phyloP scores from a whole-genome alignment of 1,140 invertebrate species.

The Panagrolaimus sp. region DNA sequence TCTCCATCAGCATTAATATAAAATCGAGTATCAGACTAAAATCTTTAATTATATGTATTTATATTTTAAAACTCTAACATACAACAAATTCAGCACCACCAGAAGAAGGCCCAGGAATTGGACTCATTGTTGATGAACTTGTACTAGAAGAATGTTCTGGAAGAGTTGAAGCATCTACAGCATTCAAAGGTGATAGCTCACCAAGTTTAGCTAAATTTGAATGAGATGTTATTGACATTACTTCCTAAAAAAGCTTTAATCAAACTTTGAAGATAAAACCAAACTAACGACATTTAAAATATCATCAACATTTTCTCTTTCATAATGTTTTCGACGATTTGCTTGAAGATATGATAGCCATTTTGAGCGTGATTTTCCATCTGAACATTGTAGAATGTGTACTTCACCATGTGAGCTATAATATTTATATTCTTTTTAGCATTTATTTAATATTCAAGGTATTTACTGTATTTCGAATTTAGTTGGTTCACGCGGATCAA shows the following conservation, averaged over 20 bases:
- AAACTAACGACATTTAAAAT: conserved; percentile 12
- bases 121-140: neutral
- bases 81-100: neutral
- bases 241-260: neutral
- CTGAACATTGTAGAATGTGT: conserved; percentile 27
- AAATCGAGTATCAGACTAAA: conserved; percentile 18
- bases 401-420: conserved; percentile 29
- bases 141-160: neutral
- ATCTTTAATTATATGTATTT: neutral
- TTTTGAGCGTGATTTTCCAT: conserved; percentile 23
- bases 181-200: conserved; percentile 13
- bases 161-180: conserved; percentile 2
- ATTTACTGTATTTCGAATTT: conserved; percentile 37
- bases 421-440: neutral
- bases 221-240: neutral
- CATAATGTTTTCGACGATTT: conserved; percentile 31
- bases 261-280: neutral
- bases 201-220: neutral
- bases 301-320: neutral
- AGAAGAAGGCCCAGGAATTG: neutral
- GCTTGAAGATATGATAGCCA: conserved; percentile 28
- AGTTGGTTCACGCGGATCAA: conserved; percentile 31
- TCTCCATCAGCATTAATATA: conserved; percentile 29
- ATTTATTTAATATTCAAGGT: conserved; percentile 2
- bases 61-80: neutral